Evolutionary conservation across 1,140 invertebrate genomes (phyloP).

Genomic region (Drosophila novamexicana): DNA sequence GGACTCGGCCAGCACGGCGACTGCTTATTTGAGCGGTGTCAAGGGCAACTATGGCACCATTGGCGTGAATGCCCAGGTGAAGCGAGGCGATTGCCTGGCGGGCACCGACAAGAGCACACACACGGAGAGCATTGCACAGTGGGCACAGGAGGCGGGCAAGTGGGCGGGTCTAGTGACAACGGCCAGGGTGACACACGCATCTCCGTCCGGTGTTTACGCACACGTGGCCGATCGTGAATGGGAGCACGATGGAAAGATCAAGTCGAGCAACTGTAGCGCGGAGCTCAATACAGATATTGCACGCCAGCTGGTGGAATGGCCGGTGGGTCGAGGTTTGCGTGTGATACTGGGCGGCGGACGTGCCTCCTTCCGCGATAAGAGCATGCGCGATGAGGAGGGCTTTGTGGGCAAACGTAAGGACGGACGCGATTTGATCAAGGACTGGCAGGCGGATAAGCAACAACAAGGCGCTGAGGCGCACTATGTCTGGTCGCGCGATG

Average conservation of each 20-base stretch:
- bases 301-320: conserved; percentile 89
- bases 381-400: conserved; percentile 88
- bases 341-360: conserved; percentile 91
- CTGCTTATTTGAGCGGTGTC: conserved; percentile 92
- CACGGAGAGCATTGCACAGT: conserved; percentile 87
- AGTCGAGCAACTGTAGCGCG: conserved; percentile 56
- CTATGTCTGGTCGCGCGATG: conserved; percentile 88
- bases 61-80: conserved; percentile 89
- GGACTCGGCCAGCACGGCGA: conserved; percentile 91
- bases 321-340: conserved; percentile 87
- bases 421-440: conserved; percentile 88
- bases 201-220: conserved; percentile 92
- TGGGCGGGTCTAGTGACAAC: conserved; percentile 91
- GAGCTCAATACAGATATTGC: conserved; percentile 88
- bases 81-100: conserved; percentile 85
- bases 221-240: conserved; percentile 90
- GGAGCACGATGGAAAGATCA: conserved; percentile 89
- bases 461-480: conserved; percentile 85
- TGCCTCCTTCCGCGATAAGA: conserved; percentile 87
- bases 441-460: conserved; percentile 88
- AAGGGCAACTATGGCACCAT: conserved; percentile 91
- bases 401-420: conserved; percentile 86
- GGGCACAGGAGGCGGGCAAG: conserved; percentile 90
- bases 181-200: conserved; percentile 92
- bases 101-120: conserved; percentile 82